Evolutionary conservation across 2,797 vertebrate genomes (phyloP), one percentile per base, ranked within the genome.

Genomic region (Alfaro cultratus): DNA sequence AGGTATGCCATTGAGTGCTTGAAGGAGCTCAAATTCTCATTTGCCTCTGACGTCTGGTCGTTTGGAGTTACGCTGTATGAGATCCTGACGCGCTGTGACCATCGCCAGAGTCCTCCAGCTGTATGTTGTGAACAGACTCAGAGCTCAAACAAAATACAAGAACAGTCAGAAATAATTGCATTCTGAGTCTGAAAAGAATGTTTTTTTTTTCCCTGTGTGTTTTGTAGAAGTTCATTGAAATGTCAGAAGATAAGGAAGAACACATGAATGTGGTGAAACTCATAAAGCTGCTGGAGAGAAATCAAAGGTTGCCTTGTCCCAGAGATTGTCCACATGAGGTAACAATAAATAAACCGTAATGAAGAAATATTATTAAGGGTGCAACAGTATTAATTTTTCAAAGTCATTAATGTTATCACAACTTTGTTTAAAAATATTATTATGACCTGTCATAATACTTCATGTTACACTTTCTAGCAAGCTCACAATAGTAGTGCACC

Each of bases 1-100:
- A 99, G 98, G 98, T 98, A 98, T 75, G 98, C 98, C 6, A 94
- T 97, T 0, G 98, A 99, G 83, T 99, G 98, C 87, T 95, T 99
- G 77, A 97, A 96, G 89, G 97, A 98, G 55, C 96, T 92, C 75
- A 99, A 98, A 83, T 99, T 99, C 87, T 99, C 97, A 83, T 99
- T 97, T 62, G 91, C 96, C 0, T 99, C 98, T 0, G 98, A 99
- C 13, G 93, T 98, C 36, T 99, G 98, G 98, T 98, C 98, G 1
- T 99, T 99, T 13, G 98, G 97, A 0, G 97, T 99, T 12, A 98
- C 97, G 0, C 89, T 99, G 31, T 98, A 99, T 64, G 98, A 99
- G 93, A 96, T 99, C 78, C 89, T 99, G 80, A 99, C 97, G 0
- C 93, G 88, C 85, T 98, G 98, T 57, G 96, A 97, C 36, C 74